A percentile compares a stretch with the other conserved stretches of the same genome.
Conservation (phyloP, 2,888 invertebrate species). For the Criorhina ranunculi region DNA sequence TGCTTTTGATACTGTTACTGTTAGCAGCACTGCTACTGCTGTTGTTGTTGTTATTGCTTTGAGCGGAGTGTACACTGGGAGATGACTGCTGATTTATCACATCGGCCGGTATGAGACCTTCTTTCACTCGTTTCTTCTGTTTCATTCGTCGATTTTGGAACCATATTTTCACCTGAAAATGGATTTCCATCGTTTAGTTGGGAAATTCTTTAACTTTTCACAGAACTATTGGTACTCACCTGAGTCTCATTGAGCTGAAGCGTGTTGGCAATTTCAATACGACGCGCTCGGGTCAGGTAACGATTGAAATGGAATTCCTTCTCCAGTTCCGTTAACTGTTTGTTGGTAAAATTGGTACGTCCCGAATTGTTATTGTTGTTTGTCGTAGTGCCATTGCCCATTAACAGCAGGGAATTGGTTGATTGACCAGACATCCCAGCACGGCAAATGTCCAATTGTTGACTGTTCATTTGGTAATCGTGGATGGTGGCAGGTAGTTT, state of each 20-base stretch:
- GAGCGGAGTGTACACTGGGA: constrained; percentile 77
- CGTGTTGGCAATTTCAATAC: constrained; percentile 99
- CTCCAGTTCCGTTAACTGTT: constrained; percentile 99
- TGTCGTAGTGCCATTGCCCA: constrained; percentile 80
- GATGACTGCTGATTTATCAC: constrained; percentile 85
- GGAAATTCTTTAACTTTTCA: neutral
- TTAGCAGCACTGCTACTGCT: constrained; percentile 69
- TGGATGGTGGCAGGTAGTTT: constrained; percentile 87
- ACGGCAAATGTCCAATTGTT: constrained; percentile 83
- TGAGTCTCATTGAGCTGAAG: constrained; percentile 98
- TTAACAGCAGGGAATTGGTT: constrained; percentile 80
- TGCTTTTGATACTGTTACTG: constrained; percentile 77
- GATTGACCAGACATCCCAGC: constrained; percentile 79
- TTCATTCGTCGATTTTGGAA: constrained; percentile 99
- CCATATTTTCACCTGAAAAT: constrained; percentile 93
- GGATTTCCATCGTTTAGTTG: neutral
- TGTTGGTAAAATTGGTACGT: constrained; percentile 99
- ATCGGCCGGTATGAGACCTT: constrained; percentile 91
- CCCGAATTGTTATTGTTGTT: constrained; percentile 91
- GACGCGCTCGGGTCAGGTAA: constrained; percentile 97
- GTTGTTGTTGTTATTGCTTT: constrained; percentile 78
- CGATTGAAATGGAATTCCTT: constrained; percentile 99
- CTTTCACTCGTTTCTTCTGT: constrained; percentile 98
- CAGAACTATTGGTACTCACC: constrained; percentile 79
- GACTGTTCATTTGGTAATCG: constrained; percentile 85